A percentile compares a stretch with the other conserved stretches of the same genome.
Evolutionary conservation across 2,113 vertebrate species (phyloP).

Genomic region (Albula glossodonta): DNA sequence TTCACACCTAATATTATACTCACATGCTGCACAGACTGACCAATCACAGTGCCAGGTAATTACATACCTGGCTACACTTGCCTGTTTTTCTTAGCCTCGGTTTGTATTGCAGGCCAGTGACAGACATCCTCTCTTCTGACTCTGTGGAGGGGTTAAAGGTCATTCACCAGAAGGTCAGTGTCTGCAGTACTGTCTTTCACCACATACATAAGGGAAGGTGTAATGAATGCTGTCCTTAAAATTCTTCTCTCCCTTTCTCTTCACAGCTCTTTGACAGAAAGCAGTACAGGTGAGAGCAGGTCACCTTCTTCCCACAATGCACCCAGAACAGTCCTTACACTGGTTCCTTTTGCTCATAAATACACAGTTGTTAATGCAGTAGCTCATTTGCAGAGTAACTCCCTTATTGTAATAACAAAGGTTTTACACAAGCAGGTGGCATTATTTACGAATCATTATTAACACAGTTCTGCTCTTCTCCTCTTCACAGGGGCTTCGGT

Average conservation of each 20-base stretch:
- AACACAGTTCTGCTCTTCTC: conserved; percentile 35
- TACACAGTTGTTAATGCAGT: not conserved
- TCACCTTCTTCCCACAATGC: not conserved
- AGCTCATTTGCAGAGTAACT: not conserved
- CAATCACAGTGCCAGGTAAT: conserved; percentile 76
- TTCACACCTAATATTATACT: not conserved
- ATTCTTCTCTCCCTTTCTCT: not conserved
- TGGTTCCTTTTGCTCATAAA: not conserved
- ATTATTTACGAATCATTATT: not conserved
- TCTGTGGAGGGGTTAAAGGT: conserved; percentile 75
- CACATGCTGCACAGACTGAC: conserved; percentile 35
- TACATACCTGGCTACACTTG: not conserved
- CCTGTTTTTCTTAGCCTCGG: not conserved
- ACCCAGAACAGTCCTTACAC: not conserved
- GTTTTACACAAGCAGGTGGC: not conserved
- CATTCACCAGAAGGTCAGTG: conserved; percentile 81
- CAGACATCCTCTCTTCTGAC: conserved; percentile 70
- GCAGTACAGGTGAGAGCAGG: conserved; percentile 81
- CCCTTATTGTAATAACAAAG: not conserved
- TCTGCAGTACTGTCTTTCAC: not conserved
- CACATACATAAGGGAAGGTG: not conserved
- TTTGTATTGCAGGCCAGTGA: conserved; percentile 63
- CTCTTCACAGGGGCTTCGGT: conserved; percentile 82
- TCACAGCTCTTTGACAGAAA: conserved; percentile 81
- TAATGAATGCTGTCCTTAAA: not conserved